Conservation (phyloP, 2,797 vertebrate species). For the Atherinosoma microstoma region DNA sequence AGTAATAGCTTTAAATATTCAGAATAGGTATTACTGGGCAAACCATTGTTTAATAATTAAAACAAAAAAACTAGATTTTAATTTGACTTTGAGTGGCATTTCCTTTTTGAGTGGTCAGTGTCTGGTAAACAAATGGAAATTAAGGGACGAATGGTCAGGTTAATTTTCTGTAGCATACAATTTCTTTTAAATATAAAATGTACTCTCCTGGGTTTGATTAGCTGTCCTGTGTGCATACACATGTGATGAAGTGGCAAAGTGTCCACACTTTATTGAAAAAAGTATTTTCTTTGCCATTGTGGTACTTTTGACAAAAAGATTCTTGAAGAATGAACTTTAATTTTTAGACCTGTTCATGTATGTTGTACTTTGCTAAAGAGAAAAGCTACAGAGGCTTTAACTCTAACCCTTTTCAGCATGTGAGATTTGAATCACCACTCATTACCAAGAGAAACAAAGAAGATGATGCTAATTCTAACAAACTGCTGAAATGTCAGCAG, state of each 20-base stretch:
- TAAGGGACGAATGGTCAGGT: constrained; percentile 39
- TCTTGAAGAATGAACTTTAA: constrained; percentile 27
- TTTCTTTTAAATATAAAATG: constrained; percentile 55
- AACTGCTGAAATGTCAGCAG: constrained; percentile 65
- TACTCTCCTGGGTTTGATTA: constrained; percentile 56
- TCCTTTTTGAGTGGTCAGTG: constrained; percentile 37
- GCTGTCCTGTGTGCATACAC: constrained; percentile 45
- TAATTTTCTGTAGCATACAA: constrained; percentile 44
- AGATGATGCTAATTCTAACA: constrained; percentile 75
- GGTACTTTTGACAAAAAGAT: constrained; percentile 24
- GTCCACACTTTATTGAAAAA: constrained; percentile 54
- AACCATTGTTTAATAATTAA: constrained; percentile 8
- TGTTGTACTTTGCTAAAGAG: constrained; percentile 22
- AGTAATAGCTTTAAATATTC: constrained; percentile 42
- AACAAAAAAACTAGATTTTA: constrained; percentile 30
- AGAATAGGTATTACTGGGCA: constrained; percentile 19
- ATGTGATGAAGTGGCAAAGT: constrained; percentile 50
- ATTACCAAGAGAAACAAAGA: constrained; percentile 66
- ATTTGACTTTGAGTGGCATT: constrained; percentile 32
- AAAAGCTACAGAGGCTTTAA: constrained; percentile 20
- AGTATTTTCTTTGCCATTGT: constrained; percentile 49
- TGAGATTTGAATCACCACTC: constrained; percentile 61
- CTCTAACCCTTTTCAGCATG: constrained; percentile 36
- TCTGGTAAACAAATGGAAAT: constrained; percentile 60
- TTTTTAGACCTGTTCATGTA: constrained; percentile 41